Base-by-base conservation (phyloP, 1,140 invertebrate species). In the Eupristina koningsbergeri region DNA sequence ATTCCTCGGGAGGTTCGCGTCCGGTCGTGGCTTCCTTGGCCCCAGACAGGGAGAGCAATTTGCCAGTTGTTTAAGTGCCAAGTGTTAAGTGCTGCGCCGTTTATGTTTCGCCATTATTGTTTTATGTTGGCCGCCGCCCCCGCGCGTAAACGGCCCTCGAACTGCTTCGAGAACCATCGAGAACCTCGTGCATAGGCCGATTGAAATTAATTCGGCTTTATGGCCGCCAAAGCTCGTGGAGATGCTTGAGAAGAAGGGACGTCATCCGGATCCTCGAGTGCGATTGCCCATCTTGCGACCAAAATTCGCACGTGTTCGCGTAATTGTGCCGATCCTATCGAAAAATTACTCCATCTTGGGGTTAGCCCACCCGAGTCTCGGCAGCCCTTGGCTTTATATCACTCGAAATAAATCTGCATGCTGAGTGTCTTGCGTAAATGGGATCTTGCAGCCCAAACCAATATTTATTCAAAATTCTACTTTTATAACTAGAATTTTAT, bases 1-100 rank as follows among this genome's bases (percentile, higher is more conserved):
- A 84, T 84, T 79, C 47, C 67, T 79, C 82, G 45, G 17, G 61
- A 19, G 45, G 19, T 0, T 39, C 26, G 1, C 69, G n/a, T 29
- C 53, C 76, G 53, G 26, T 26, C 53, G 76, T 36, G 76, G 26
- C 50, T 31, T 19, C 31, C 73, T 50, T 29, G 73, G 41, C 8
- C 67, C 67, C 17, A 90, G 92, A 91, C 92, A 91, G 91, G 78
- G 83, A 74, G 91, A 74, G 91, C 91, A 92, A 93, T 93, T 93
- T 93, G 91, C 91, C 91, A 92, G 92, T 92, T 93, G 90, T 92
- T 93, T 93, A 92, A 93, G 91, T 92, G 88, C 91, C 91, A 92
- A 92, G 92, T 92, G 92, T 92, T 92, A 92, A 92, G 91, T 92
- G 91, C 91, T 90, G 88, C 87, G 90, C 89, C 91, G 92, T 92